Evolutionary conservation across 2,888 invertebrate species (phyloP), one percentile per base, ranked within the genome.

Genomic region (Scaeva pyrastri): DNA sequence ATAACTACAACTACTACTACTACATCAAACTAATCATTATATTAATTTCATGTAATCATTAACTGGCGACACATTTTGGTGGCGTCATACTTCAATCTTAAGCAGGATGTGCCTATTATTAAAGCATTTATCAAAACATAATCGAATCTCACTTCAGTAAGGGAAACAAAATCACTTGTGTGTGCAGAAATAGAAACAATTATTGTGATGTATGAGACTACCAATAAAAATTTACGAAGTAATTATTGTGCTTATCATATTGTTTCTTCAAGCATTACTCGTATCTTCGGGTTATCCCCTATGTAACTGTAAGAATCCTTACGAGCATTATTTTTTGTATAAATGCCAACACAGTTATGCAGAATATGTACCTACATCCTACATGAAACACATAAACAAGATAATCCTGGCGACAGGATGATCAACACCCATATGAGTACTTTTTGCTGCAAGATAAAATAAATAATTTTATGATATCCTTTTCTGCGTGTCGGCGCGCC

Each of bases 371-470:
- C 31, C 6, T 31, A 31, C 31, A 31, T 5, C 4, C 31, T 41
- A n/a, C 21, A 21, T 41, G 14, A 8, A 41, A 19, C 12, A 10
- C 41, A 14, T 60, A 21, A 21, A 43, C 41, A 12, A 60, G 41
- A 60, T 41, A 43, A 62, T 43, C 23, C 26, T 45, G 62, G 62
- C 62, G 62, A 62, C 62, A 43, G n/a, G 62, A 62, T 26, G 43
- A 12, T 23, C 23, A 62, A 62, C 62, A 43, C 62, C 43, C n/a
- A n/a, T n/a, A n/a, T n/a, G n/a, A n/a, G n/a, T 62, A 4, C 43
- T 62, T 45, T 62, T 62, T 62, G n/a, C 11, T 26, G 26, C 43
- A 62, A 62, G 43, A 62, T 26, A 62, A 43, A 10, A 43, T 62
- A 41, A 8, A 5, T 16, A 31, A 7, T 43, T 62, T 62, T 43